phyloP scores from a whole-genome alignment of 2,113 vertebrate genomes.

The Fulica atra region DNA sequence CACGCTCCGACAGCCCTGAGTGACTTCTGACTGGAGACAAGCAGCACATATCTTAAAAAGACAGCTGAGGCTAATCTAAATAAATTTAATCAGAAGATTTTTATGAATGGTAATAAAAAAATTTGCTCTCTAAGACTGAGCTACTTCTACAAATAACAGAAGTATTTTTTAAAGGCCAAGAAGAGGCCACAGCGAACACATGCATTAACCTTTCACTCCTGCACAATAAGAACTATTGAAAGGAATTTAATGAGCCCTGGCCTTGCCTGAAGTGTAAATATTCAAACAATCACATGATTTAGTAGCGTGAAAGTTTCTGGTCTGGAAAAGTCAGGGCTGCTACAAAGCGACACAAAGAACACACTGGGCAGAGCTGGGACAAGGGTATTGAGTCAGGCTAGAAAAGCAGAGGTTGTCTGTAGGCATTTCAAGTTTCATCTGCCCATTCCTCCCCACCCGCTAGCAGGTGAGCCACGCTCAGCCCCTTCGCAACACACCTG shows the following conservation, averaged over 20 bases:
- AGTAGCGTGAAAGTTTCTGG: neutral
- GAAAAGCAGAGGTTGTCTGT: slow-evolving; percentile 24
- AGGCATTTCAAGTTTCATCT: slow-evolving; percentile 34
- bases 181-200: neutral
- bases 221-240: neutral
- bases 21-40: neutral
- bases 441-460: slow-evolving; percentile 60
- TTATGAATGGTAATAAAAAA: neutral
- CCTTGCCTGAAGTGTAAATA: neutral
- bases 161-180: neutral
- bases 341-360: slow-evolving; percentile 2
- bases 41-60: neutral
- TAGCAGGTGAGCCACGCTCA: slow-evolving; percentile 57
- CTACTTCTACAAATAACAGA: slow-evolving; percentile 1
- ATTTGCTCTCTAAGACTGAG: neutral
- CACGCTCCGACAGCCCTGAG: neutral
- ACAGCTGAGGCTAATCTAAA: neutral
- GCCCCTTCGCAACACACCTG: slow-evolving; percentile 68
- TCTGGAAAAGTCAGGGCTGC: neutral
- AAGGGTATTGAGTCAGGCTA: neutral
- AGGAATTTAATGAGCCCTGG: neutral
- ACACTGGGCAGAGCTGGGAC: neutral
- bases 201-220: neutral
- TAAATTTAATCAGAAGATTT: neutral
- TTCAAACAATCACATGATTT: neutral